Percentiles rank a stretch among this genome's conserved stretches.
phyloP scores from a whole-genome alignment of 2,888 invertebrate genomes.

The Acanthacorydalis orientalis region DNA sequence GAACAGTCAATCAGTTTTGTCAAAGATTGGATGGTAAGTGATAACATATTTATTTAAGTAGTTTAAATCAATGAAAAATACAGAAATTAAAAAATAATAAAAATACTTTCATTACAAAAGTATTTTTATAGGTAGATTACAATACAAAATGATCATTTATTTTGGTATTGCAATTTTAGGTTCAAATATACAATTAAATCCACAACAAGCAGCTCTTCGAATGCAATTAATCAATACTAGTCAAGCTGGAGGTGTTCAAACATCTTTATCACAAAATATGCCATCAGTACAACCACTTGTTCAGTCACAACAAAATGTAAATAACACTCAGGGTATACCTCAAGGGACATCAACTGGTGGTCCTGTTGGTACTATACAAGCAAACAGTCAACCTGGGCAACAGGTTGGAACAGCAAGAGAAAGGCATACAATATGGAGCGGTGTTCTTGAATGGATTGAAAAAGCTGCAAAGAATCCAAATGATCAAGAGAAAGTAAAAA shows the following conservation, averaged over 20 bases:
- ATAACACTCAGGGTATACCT: slow-evolving; percentile 7
- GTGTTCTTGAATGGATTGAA: slow-evolving; percentile 84
- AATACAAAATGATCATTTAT: too few relatives aligned
- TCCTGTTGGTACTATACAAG: slow-evolving; percentile 7
- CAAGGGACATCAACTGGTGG: slow-evolving; percentile 9
- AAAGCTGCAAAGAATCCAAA: slow-evolving; percentile 56
- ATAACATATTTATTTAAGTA: neutral
- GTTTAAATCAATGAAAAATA: too few relatives aligned
- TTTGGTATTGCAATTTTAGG: neutral
- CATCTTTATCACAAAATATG: slow-evolving; percentile 16
- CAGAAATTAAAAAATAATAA: too few relatives aligned
- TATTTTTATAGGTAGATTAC: neutral
- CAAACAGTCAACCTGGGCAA: slow-evolving; percentile 17
- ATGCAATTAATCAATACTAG: slow-evolving; percentile 9
- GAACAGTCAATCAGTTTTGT: slow-evolving; percentile 28
- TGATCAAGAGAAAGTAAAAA: slow-evolving; percentile 58
- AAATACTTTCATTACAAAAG: too few relatives aligned
- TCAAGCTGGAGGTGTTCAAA: slow-evolving; percentile 20
- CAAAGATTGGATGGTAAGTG: slow-evolving; percentile 25
- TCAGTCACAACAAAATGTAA: slow-evolving; percentile 12
- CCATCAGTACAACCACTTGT: slow-evolving; percentile 13
- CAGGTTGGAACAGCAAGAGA: slow-evolving; percentile 28
- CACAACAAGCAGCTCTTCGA: slow-evolving; percentile 14
- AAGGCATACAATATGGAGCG: slow-evolving; percentile 41
- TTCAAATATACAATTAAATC: slow-evolving; percentile 19